phyloP scores from a whole-genome alignment of 2,113 vertebrate species.

The Alces alces region DNA sequence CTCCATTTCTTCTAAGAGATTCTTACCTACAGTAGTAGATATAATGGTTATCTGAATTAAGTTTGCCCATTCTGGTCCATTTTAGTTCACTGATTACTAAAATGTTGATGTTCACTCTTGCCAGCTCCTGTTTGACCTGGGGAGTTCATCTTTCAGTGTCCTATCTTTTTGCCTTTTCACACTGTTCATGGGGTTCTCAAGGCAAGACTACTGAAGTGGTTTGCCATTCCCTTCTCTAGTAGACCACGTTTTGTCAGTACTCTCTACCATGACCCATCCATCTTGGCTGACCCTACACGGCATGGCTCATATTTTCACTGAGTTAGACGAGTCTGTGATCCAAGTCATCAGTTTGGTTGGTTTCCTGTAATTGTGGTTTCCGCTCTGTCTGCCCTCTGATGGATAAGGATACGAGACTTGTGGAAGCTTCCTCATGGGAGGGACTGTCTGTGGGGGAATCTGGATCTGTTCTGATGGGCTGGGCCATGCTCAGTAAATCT shows the following conservation, averaged over 20 bases:
- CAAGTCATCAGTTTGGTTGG: not conserved
- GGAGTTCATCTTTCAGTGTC: not conserved
- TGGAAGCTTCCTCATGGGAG: not conserved
- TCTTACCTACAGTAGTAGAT: not conserved
- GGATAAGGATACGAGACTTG: not conserved
- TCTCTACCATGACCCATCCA: not conserved
- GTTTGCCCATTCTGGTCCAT: not conserved
- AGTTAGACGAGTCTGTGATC: not conserved
- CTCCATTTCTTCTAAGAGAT: not conserved
- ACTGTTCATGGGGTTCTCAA: not conserved
- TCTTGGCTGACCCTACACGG: not conserved
- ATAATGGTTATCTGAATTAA: not conserved
- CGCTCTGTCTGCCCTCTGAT: not conserved
- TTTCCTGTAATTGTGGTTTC: not conserved
- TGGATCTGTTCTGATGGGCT: not conserved
- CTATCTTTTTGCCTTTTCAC: not conserved
- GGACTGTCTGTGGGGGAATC: not conserved
- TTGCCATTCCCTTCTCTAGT: not conserved
- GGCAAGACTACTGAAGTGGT: not conserved
- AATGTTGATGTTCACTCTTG: not conserved
- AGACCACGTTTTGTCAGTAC: not conserved
- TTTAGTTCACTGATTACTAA: not conserved
- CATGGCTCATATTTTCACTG: not conserved
- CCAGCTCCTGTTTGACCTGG: not conserved
- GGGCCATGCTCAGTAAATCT: not conserved